Evolutionary conservation across 2,113 vertebrate genomes (phyloP).

Genomic region (Etheostoma cragini): DNA sequence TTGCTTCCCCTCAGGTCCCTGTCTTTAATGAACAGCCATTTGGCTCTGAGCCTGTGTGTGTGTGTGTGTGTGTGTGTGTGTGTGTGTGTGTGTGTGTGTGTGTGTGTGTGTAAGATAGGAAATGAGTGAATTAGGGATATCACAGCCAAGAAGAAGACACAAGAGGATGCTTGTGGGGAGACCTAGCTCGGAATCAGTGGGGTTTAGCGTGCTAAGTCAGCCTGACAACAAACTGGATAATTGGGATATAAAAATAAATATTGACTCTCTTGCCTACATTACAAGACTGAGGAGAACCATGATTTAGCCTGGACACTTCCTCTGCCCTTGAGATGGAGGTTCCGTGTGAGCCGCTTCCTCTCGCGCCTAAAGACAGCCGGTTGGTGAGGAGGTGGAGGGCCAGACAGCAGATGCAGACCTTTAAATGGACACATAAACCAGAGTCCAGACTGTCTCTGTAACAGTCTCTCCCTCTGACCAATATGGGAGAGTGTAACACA

Average conservation of each 20-base stretch:
- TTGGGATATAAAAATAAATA: constrained; percentile 56
- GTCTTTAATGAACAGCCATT: constrained; percentile 86
- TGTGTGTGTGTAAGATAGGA: constrained; percentile 63
- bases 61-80: constrained; percentile 52
- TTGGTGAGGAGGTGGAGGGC: constrained; percentile 32
- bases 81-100: constrained; percentile 48
- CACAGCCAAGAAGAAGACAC: constrained; percentile 46
- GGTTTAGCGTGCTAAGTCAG: constrained; percentile 20
- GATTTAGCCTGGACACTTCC: constrained; percentile 7
- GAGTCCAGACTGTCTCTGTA: constrained; percentile 58
- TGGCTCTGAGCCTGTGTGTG: constrained; percentile 75
- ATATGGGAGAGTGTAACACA: constrained; percentile 52
- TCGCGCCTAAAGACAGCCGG: constrained; percentile 54
- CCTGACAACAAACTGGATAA: constrained; percentile 49
- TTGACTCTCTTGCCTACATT: constrained; percentile 30
- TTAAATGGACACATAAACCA: constrained; percentile 70
- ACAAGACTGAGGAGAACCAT: constrained; percentile 11
- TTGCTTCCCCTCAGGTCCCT: constrained; percentile 85
- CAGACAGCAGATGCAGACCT: constrained; percentile 69
- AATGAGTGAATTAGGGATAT: constrained; percentile 78
- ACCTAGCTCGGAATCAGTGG: constrained; percentile 37
- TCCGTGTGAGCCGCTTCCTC: constrained; percentile 10
- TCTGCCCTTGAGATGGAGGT: constrained; percentile 12
- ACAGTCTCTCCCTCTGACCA: constrained; percentile 54
- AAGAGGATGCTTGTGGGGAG: constrained; percentile 34